Base-by-base conservation (phyloP, 2,113 vertebrate genomes). In the Clarias magur region DNA sequence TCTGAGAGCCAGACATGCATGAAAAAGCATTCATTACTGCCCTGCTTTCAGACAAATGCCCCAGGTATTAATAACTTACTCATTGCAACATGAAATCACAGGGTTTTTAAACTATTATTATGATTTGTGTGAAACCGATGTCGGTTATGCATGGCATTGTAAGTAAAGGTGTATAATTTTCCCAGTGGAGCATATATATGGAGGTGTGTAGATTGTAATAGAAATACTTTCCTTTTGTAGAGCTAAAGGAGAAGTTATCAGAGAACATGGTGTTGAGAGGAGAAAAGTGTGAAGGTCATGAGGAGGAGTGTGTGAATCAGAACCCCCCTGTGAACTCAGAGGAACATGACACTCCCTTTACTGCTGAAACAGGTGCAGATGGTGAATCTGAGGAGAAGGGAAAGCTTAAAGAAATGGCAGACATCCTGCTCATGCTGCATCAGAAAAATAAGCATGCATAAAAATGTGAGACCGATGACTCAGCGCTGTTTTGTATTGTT, bases 341-440 rank as follows among this genome's bases (percentile, higher is more conserved):
- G 72, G 85, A 65, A 23, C 16, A 15, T 53, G 38, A 38, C 63
- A 75, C 16, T 53, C 83, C 91, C 88, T 88, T 88, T 83, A 70
- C 78, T 38, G 81, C 89, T 85, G 80, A 82, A 72, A 79, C 48
- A 34, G 70, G 16, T 80, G 87, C 23, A 38, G 86, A 87, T 67
- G 54, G 57, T 86, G 63, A 63, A 68, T 89, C 89, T 68, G 86
- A 90, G n/a, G 93, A 94, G 75, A 88, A 78, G 0, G 75, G 87
- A 73, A 92, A 76, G 75, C 90, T 93, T 65, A 84, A 92, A 56
- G 90, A 94, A 78, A 92, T 92, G 59, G 91, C 91, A 4, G 87
- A 93, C 89, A 92, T 94, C 90, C 91, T 94, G 87, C 91, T 93
- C 68, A 88, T 92, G 88, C 75, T 94, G 78, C 93, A 91, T 79